Percentiles rank a stretch among this genome's conserved stretches.
These are phyloP conservation scores for Orycteropus afer DNA, from an alignment of 2,113 vertebrate species.

Conservation along the genomic window DNA sequence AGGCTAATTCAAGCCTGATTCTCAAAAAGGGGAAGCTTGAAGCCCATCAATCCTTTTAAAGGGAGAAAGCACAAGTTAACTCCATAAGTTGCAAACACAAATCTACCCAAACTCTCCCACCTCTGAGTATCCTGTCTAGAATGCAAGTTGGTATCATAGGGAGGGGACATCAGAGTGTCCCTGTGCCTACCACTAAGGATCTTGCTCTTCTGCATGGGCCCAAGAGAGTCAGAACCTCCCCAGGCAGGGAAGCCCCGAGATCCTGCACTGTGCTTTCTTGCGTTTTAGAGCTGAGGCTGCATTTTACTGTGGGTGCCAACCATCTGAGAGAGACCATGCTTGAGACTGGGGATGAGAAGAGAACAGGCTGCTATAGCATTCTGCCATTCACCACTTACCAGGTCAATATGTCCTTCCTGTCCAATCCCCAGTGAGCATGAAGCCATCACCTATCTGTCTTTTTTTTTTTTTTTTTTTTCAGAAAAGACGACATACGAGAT, in stretches of 20 bases:
- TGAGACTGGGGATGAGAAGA: background rate
- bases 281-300: background rate
- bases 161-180: background rate
- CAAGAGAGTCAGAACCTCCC: background rate
- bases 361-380: background rate
- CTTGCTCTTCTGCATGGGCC: background rate
- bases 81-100: background rate
- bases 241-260: accelerated
- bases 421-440: background rate
- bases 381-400: background rate
- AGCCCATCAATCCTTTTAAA: background rate
- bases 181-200: background rate
- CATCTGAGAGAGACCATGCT: background rate
- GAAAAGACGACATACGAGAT: too few relatives aligned
- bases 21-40: background rate
- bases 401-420: background rate
- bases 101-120: background rate
- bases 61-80: background rate
- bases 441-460: background rate
- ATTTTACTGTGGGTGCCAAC: background rate
- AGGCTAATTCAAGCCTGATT: background rate
- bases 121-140: background rate
- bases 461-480: too few relatives aligned
- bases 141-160: background rate
- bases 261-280: background rate